Evolutionary conservation across 1,140 invertebrate genomes (phyloP), one percentile per base, ranked within the genome.

Genomic region (Sinonovacula constricta): DNA sequence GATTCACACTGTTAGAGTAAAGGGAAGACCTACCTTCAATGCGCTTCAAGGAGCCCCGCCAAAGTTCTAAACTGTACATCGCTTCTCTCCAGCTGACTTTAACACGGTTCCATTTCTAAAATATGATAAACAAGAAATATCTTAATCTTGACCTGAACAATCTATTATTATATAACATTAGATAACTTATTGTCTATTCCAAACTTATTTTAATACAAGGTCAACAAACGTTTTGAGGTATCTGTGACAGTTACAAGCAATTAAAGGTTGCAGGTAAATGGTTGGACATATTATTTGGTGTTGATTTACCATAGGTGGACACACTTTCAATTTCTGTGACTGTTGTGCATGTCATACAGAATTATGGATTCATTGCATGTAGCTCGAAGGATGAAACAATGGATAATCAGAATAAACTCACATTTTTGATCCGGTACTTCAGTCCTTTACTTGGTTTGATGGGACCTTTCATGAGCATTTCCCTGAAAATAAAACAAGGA

Each of bases 11-110:
- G n/a, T n/a, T n/a, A n/a, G n/a, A n/a, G n/a, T n/a, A n/a, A n/a
- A n/a, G n/a, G n/a, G n/a, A n/a, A n/a, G n/a, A n/a, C n/a, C 31
- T 59, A 84, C 82, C 82, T 80, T 84, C 82, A 63, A 84, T 78
- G 15, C 53, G 67, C 15, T 77, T 79, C 1, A 84, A 51, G 12
- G 80, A 36, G 0, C 54, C 49, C 56, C 72, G 56, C 77, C 80
- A 84, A 10, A 66, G 68, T 57, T 81, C 80, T 18, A 84, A 39
- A n/a, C 28, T 63, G 45, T 78, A 80, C 45, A 59, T 31, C 28
- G 79, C 60, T 28, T 80, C 77, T 22, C 57, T 65, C 51, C 63
- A 71, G 18, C 33, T 54, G 14, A 75, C 66, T 45, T 79, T 81
- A 24, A 81, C 62, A 14, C 74, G 79, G 49, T 57, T 71, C 70